Base-by-base conservation (phyloP, 2,888 invertebrate genomes). In the Lepidonotus clava region DNA sequence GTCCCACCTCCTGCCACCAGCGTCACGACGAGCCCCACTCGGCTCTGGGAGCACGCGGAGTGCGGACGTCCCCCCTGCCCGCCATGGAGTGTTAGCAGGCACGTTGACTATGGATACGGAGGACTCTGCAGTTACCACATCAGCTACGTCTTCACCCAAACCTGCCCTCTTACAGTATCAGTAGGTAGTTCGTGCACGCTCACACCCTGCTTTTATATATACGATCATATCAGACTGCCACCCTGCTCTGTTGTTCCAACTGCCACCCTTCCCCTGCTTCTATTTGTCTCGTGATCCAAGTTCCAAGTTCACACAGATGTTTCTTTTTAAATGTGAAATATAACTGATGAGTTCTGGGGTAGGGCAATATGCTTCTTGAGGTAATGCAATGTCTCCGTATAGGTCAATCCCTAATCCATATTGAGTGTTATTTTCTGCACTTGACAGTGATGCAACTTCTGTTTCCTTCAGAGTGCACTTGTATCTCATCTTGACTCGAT, bases 111-210 rank as follows among this genome's bases (percentile, higher is more conserved):
- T 71, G 71, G 71, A 71, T 71, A 71, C 71, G 71, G 71, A 71
- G 71, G 71, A 71, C 34, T 24, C 71, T 18, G 80, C 80, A 32
- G 51, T 51, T 11, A 14, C 51, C 11, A 32, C 80, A 51, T 28
- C 80, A 80, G 51, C 80, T 46, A 41, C 76, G 21, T 24, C 80
- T 24, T 41, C 80, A 80, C 46, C 80, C 51, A 80, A 80, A 80
- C 46, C 80, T 80, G 80, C 80, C 34, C 41, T 80, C 46, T 80
- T 80, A 80, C 28, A 80, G 80, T 80, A 80, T 80, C 80, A 80
- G 80, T 80, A 80, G 80, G 80, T 80, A 80, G 80, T 46, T 80
- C 11, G 41, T 41, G 46, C 80, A 51, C 80, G 41, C 46, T 71
- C 38, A 36, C 71, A 38, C 66, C n/a, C n/a, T n/a, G n/a, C n/a